Evolutionary conservation across 1,140 invertebrate genomes (phyloP).

Genomic region (Cydia splendana): DNA sequence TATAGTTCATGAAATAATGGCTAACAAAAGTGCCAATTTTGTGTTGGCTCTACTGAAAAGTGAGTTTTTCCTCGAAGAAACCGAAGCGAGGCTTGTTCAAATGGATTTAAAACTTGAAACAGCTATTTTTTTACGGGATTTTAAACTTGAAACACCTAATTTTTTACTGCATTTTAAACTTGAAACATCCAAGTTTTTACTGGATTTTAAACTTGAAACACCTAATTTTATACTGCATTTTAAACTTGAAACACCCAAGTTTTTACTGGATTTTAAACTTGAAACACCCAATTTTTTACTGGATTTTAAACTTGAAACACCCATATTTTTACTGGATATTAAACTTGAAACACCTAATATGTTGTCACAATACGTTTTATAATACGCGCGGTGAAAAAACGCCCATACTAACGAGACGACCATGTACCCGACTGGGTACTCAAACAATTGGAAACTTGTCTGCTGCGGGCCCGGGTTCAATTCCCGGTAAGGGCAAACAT

Average conservation of each 20-base stretch:
- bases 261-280: not conserved
- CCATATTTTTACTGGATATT: not conserved
- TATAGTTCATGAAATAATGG: too few species aligned
- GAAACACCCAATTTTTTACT: not conserved
- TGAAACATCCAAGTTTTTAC: not conserved
- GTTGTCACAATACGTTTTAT: not conserved
- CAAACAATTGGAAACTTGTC: not conserved
- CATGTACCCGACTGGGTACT: conserved; percentile 2
- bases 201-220: too few species aligned
- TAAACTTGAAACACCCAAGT: not conserved
- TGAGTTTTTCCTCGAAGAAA: too few species aligned
- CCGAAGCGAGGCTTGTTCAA: too few species aligned
- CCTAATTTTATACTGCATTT: not conserved
- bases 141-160: not conserved
- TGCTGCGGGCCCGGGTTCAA: conserved; percentile 2
- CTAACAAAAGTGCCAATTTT: too few species aligned
- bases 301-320: too few species aligned
- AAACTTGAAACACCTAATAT: not conserved
- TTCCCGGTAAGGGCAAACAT: conserved; percentile 11
- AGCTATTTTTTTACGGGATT: not conserved
- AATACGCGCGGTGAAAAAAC: not conserved
- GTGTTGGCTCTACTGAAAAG: too few species aligned
- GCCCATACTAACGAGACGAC: not conserved
- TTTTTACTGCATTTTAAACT: not conserved
- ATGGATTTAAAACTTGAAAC: too few species aligned